phyloP scores from a whole-genome alignment of 2,888 invertebrate genomes.

The Nemoura dubitans region DNA sequence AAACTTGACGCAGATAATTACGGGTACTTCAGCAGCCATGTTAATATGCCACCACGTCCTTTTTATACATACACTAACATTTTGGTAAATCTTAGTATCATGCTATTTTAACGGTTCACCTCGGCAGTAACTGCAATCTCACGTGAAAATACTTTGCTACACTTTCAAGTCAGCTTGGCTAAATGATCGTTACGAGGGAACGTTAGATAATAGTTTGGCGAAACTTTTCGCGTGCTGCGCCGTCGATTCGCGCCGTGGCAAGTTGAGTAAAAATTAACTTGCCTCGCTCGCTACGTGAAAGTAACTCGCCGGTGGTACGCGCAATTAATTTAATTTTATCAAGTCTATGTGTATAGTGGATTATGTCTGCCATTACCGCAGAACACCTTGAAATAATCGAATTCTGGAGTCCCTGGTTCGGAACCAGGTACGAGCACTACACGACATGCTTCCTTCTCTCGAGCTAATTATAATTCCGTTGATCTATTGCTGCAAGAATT shows the following conservation, averaged over 20 bases:
- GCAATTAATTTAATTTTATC: slow-evolving; percentile 44
- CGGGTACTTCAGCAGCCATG: neutral
- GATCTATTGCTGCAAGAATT: neutral
- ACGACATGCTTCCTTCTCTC: neutral
- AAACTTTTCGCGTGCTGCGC: slow-evolving; percentile 8
- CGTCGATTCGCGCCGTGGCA: neutral
- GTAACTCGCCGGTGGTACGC: neutral
- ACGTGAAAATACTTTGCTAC: neutral
- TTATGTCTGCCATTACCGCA: slow-evolving; percentile 9
- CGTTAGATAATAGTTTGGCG: neutral
- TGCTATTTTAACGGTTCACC: neutral
- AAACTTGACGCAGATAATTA: neutral
- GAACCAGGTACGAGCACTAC: neutral
- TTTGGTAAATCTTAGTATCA: neutral
- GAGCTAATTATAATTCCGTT: neutral
- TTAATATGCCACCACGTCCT: neutral
- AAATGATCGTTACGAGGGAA: neutral
- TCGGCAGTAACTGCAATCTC: neutral
- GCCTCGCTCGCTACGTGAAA: neutral
- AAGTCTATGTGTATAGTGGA: slow-evolving; percentile 34
- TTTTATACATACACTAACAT: neutral
- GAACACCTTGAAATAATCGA: slow-evolving; percentile 9
- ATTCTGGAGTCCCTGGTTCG: neutral
- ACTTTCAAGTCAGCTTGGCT: neutral
- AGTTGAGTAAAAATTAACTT: slow-evolving; percentile 30